Base-by-base conservation (phyloP, 2,888 invertebrate genomes). In the Apamea sordens region DNA sequence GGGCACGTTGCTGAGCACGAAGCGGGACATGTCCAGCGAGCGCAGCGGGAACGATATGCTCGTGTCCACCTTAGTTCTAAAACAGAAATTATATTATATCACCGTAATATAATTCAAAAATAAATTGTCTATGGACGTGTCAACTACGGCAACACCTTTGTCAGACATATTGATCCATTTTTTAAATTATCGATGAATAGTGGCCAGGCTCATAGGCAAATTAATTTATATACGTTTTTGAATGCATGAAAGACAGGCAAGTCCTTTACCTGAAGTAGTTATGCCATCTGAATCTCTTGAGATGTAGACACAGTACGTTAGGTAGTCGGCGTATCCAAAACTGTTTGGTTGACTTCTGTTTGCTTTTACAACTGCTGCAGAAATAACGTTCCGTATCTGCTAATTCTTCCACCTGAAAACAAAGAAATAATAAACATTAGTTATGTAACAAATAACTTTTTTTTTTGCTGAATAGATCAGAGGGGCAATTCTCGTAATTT, bases 241-340 rank as follows among this genome's bases (percentile, higher is more conserved):
- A 7, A 76, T 24, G 21, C 6, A 64, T 7, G 8, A 70, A 61
- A 41, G 7, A 41, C 15, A 15, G 8, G 15, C 18, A 36, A n/a
- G 24, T 24, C 32, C 28, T 50, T 82, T 89, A 97, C 97, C 98
- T 97, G 93, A 98, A 98, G 91, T 97, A 98, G 92, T 98, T 98
- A 92, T 98, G 98, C 98, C 98, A 98, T 88, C 98, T 97, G 95
- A 98, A 98, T 89, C 98, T 96, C 95, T 98, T 98, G 89, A 98
- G 97, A 93, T 98, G 98, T 90, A 98, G 95, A 95, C 98, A 98
- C 87, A 98, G 95, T 53, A 98, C 98, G 94, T 98, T 98, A 85
- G 98, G 98, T 91, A 98, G 96, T 90, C 98, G 96, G 83, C 98
- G 97, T 91, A 98, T 98, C 98, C 98, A 98, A 95, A 98, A 98